These are phyloP conservation scores for Cyphomyrus plagiostoma DNA, from an alignment of 2,113 vertebrate genomes.

Conservation along the genomic window DNA sequence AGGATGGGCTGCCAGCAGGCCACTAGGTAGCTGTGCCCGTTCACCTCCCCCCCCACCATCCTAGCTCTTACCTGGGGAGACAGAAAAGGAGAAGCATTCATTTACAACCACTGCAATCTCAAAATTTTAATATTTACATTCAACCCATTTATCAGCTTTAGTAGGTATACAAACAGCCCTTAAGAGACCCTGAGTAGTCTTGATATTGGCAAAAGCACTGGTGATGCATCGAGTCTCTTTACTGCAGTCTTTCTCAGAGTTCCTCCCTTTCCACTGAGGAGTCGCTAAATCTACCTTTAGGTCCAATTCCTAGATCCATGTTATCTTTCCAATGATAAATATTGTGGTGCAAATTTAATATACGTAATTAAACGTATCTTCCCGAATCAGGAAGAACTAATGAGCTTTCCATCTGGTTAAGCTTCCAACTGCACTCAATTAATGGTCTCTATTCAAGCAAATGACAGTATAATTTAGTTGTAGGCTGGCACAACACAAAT, in stretches of 20 bases:
- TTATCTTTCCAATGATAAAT: conserved; percentile 7
- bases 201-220: background rate
- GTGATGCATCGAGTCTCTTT: background rate
- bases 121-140: background rate
- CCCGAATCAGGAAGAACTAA: conserved; percentile 1
- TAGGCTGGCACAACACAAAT: conserved; percentile 13
- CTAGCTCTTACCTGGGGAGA: conserved; percentile 83
- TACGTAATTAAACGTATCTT: conserved; percentile 13
- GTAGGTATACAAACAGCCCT: background rate
- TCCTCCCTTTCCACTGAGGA: background rate
- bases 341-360: conserved; percentile 1
- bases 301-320: background rate
- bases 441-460: conserved; percentile 7
- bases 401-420: conserved; percentile 17
- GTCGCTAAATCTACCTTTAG: background rate
- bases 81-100: conserved; percentile 23
- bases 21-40: conserved; percentile 90
- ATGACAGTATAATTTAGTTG: conserved; percentile 13
- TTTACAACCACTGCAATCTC: background rate
- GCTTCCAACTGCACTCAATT: conserved; percentile 13
- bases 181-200: background rate
- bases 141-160: background rate
- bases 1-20: conserved; percentile 98
- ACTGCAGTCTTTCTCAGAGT: background rate
- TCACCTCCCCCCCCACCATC: conserved; percentile 82